Conservation (phyloP, 2,113 vertebrate species). For the Crotalus horridus region DNA sequence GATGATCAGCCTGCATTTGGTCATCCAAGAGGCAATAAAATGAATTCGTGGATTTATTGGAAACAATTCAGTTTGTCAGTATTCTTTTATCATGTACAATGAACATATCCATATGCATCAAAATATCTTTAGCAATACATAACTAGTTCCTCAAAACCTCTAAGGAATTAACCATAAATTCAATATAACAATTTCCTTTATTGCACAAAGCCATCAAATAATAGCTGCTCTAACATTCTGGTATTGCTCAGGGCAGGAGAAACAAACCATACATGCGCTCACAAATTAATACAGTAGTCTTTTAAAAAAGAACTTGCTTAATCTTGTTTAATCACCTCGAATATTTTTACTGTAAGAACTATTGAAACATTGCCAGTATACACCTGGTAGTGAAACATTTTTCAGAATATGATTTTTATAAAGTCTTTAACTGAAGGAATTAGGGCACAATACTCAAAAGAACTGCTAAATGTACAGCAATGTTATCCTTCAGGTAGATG, state of each 20-base stretch:
- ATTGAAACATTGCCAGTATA: neutral
- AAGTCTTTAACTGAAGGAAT: neutral
- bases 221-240: constrained; percentile 12
- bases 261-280: neutral
- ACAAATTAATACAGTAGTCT: neutral
- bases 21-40: neutral
- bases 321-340: constrained; percentile 9
- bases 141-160: neutral
- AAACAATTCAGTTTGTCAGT: neutral
- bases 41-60: neutral
- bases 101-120: constrained; percentile 2
- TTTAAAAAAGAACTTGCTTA: constrained; percentile 9
- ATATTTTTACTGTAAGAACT: constrained; percentile 33
- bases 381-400: constrained; percentile 14
- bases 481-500: constrained; percentile 13
- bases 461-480: neutral
- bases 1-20: neutral
- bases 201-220: neutral
- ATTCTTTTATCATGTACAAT: constrained; percentile 10
- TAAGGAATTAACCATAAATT: neutral
- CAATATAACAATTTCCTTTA: neutral
- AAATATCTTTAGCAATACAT: neutral
- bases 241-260: neutral
- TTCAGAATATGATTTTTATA: constrained; percentile 7
- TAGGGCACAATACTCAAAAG: neutral